Evolutionary conservation across 2,113 vertebrate genomes (phyloP).

Genomic region (Clupea harengus): DNA sequence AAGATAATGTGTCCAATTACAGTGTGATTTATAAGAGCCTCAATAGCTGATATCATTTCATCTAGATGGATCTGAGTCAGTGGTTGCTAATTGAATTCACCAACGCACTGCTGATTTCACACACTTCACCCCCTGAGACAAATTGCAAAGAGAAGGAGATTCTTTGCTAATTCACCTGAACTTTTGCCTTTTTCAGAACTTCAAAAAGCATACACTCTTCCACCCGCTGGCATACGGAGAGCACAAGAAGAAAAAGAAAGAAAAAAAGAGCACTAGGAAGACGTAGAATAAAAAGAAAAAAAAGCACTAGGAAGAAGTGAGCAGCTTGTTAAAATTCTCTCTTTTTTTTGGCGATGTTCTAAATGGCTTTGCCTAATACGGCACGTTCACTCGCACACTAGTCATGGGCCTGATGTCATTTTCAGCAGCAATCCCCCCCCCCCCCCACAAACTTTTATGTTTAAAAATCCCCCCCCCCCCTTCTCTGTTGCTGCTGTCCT

Average conservation of each 20-base stretch:
- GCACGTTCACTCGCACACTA: neutral
- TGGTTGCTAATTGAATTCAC: neutral
- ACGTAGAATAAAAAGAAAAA: neutral
- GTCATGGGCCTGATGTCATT: constrained; percentile 30
- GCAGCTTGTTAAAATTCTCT: neutral
- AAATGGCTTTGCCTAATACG: constrained; percentile 23
- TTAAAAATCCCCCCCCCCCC: neutral
- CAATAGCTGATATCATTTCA: neutral
- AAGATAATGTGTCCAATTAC: neutral
- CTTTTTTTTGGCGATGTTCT: neutral
- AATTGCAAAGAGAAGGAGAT: neutral
- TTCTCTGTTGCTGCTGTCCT: neutral
- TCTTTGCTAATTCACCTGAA: neutral
- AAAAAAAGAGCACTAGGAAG: neutral
- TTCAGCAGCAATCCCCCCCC: constrained; percentile 25
- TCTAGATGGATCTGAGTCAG: neutral
- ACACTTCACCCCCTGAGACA: neutral
- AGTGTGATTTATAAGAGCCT: neutral
- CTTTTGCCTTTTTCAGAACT: neutral
- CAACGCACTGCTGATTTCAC: neutral
- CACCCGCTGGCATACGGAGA: neutral
- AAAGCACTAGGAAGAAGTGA: neutral
- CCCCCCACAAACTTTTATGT: constrained; percentile 26
- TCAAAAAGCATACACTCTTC: neutral
- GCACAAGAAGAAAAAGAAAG: neutral